Evolutionary conservation across 2,888 invertebrate species (phyloP).

Genomic region (Pseudolycoriella hygida): DNA sequence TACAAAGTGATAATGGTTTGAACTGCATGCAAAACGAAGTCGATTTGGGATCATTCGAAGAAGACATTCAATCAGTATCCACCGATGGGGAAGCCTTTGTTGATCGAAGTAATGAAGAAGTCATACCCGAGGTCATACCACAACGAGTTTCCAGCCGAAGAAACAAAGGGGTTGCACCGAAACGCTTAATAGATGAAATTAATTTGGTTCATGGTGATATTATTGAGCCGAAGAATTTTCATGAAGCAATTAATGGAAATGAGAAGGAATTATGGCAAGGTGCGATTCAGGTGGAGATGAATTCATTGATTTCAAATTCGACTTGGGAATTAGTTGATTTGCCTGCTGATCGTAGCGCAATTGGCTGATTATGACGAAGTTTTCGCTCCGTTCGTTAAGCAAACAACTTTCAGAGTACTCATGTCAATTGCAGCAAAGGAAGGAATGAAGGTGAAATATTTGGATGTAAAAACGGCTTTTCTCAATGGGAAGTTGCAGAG

Average conservation of each 20-base stretch:
- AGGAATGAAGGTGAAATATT: slow-evolving; percentile 8
- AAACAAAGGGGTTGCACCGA: neutral
- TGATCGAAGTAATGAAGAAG: neutral
- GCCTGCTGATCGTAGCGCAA: neutral
- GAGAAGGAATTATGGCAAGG: no score
- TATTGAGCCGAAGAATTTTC: neutral
- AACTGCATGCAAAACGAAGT: neutral
- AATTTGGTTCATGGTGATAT: neutral
- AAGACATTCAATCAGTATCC: neutral
- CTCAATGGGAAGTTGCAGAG: slow-evolving; percentile 6
- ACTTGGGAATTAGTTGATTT: neutral
- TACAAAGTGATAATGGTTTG: neutral
- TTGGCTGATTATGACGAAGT: slow-evolving; percentile 15
- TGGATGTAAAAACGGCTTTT: slow-evolving; percentile 7
- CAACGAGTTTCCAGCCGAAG: neutral
- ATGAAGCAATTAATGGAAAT: neutral
- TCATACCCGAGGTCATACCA: neutral
- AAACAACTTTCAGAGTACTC: slow-evolving; percentile 9
- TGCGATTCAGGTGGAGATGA: no score
- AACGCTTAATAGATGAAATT: neutral
- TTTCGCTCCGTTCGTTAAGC: slow-evolving; percentile 16
- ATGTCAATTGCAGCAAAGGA: slow-evolving; percentile 8
- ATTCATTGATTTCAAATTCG: neutral
- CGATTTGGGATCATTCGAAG: neutral
- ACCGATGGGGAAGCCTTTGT: neutral